phyloP scores from a whole-genome alignment of 2,888 invertebrate species.

The Sesia bembeciformis region DNA sequence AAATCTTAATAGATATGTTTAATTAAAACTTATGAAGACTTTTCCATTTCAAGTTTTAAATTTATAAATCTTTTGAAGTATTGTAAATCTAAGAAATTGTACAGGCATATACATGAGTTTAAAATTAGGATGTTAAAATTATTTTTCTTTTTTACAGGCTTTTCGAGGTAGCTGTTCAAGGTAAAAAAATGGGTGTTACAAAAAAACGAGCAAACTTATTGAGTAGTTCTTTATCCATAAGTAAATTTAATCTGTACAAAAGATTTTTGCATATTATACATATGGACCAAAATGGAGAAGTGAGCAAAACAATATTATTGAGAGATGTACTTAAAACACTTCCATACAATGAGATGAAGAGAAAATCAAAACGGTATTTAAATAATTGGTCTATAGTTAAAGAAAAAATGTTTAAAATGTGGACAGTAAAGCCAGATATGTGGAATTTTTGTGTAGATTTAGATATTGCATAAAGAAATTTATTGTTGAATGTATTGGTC shows the following conservation, averaged over 20 bases:
- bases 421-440: conserved; percentile 73
- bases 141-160: conserved; percentile 1
- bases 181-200: conserved; percentile 85
- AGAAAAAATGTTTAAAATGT: conserved; percentile 61
- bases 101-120: too few relatives aligned
- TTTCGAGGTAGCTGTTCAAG: conserved; percentile 80
- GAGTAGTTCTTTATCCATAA: conserved; percentile 62
- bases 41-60: too few relatives aligned
- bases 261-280: conserved; percentile 55
- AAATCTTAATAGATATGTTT: too few relatives aligned
- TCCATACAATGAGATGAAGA: conserved; percentile 55
- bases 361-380: conserved; percentile 29
- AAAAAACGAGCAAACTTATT: conserved; percentile 72
- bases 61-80: too few relatives aligned
- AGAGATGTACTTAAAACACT: conserved; percentile 18
- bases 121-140: too few relatives aligned
- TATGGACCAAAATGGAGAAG: conserved; percentile 19
- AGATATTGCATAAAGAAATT: conserved; percentile 1
- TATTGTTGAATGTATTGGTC: background rate
- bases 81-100: too few relatives aligned
- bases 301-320: conserved; percentile 22
- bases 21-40: too few relatives aligned
- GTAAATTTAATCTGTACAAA: conserved; percentile 69
- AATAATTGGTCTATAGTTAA: conserved; percentile 59
- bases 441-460: conserved; percentile 44